Percentiles rank a stretch among this genome's conserved stretches.
Conservation (phyloP, 2,797 vertebrate species). For the Sebastes melanostomus region DNA sequence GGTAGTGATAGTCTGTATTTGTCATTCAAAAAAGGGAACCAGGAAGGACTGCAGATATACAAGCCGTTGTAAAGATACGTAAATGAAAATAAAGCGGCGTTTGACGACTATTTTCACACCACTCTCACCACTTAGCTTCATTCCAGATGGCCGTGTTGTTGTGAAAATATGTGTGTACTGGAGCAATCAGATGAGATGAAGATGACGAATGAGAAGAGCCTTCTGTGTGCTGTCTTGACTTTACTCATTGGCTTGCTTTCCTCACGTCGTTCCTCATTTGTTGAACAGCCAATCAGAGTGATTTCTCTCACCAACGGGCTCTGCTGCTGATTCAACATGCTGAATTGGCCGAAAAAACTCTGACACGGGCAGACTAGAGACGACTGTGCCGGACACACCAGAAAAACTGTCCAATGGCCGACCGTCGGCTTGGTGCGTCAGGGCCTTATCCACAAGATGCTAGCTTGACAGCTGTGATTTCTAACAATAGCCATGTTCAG, state of each 20-base stretch:
- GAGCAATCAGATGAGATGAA: not conserved
- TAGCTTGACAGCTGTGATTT: too few species aligned
- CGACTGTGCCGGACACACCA: rapidly evolving
- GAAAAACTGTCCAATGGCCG: rapidly evolving
- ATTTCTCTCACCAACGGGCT: not conserved
- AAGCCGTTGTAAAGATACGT: not conserved
- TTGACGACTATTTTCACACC: not conserved
- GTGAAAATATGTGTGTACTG: rapidly evolving
- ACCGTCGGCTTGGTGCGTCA: too few species aligned
- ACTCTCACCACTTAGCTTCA: not conserved
- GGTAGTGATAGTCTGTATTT: not conserved
- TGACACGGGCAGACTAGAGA: not conserved
- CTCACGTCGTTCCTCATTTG: not conserved
- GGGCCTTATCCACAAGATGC: not conserved
- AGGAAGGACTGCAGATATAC: not conserved
- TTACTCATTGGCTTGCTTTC: not conserved
- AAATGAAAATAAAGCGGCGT: not conserved
- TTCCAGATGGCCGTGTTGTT: not conserved
- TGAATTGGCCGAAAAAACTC: rapidly evolving
- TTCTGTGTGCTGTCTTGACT: not conserved
- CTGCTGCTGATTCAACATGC: not conserved
- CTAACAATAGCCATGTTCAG: too few species aligned
- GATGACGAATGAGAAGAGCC: not conserved
- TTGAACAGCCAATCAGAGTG: not conserved
- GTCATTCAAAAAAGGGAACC: not conserved